Conservation (phyloP, 1,140 invertebrate genomes). For the Himalopsyche phryganea region DNA sequence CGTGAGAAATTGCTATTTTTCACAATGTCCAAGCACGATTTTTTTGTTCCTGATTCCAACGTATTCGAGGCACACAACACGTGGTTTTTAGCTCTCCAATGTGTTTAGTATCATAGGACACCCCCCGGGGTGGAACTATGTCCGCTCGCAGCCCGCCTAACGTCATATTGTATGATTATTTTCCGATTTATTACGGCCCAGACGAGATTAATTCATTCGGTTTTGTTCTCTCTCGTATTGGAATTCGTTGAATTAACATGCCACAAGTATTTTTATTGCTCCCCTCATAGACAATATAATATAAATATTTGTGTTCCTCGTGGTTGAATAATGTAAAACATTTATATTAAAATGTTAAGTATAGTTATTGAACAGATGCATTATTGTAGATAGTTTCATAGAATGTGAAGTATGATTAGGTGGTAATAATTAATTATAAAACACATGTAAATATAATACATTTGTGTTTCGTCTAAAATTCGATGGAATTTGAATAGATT, state of each 20-base stretch:
- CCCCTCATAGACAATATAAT: background rate
- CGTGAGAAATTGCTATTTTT: slow-evolving; percentile 33
- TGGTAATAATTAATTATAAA: too few species aligned
- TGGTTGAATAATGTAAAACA: too few species aligned
- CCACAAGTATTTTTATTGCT: slow-evolving; percentile 23
- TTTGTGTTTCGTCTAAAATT: too few species aligned
- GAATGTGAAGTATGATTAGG: too few species aligned
- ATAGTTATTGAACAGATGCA: too few species aligned
- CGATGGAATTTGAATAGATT: too few species aligned
- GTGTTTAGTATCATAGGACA: slow-evolving; percentile 27
- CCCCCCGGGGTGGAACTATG: slow-evolving; percentile 14
- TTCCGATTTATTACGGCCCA: slow-evolving; percentile 15
- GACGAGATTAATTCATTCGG: slow-evolving; percentile 14
- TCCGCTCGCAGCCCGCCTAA: slow-evolving; percentile 21
- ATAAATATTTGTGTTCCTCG: too few species aligned
- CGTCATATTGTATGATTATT: slow-evolving; percentile 17
- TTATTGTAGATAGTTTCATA: too few species aligned
- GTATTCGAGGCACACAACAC: too few species aligned
- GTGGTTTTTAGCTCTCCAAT: slow-evolving; percentile 25
- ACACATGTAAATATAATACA: too few species aligned
- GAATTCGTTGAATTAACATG: slow-evolving; percentile 26
- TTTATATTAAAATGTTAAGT: too few species aligned
- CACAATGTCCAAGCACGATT: slow-evolving; percentile 22
- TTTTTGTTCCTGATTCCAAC: slow-evolving; percentile 3
- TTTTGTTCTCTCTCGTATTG: slow-evolving; percentile 11